These are phyloP conservation scores for Pogonomyrmex californicus DNA, from an alignment of 1,140 invertebrate genomes.

Conservation along the genomic window DNA sequence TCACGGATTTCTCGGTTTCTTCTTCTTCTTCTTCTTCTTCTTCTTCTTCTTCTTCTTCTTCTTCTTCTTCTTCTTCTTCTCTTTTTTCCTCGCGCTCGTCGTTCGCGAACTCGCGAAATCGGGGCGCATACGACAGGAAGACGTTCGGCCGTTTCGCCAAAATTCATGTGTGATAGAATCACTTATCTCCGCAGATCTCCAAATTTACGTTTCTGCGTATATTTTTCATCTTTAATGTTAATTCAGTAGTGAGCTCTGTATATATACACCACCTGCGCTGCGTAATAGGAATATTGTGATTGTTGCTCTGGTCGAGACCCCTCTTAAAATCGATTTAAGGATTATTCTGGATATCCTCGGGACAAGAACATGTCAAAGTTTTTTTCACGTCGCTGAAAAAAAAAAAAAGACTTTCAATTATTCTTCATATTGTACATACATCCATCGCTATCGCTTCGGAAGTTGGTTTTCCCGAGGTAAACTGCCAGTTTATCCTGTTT, in stretches of 20 bases:
- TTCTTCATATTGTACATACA: conserved; percentile 35
- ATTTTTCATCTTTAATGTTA: conserved; percentile 69
- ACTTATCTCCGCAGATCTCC: conserved; percentile 64
- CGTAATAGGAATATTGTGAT: conserved; percentile 67
- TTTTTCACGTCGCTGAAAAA: not conserved
- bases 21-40: not conserved
- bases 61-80: not conserved
- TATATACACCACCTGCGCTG: conserved; percentile 72
- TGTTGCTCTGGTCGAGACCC: conserved; percentile 49
- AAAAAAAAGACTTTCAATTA: not conserved
- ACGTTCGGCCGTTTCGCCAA: conserved; percentile 48
- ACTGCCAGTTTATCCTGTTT: conserved; percentile 13
- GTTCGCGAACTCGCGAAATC: not conserved
- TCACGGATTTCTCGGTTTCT: not conserved
- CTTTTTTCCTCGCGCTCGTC: not conserved
- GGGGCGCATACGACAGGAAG: not conserved
- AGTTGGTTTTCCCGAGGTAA: not conserved
- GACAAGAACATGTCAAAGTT: not conserved
- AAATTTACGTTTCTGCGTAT: conserved; percentile 66
- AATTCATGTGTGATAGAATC: conserved; percentile 66
- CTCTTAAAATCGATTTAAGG: conserved; percentile 30
- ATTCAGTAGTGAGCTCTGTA: conserved; percentile 64
- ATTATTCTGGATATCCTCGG: not conserved
- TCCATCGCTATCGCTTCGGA: not conserved
- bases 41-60: not conserved